phyloP scores from a whole-genome alignment of 23 tunicate genomes.

The Trididemnum nubilum region DNA sequence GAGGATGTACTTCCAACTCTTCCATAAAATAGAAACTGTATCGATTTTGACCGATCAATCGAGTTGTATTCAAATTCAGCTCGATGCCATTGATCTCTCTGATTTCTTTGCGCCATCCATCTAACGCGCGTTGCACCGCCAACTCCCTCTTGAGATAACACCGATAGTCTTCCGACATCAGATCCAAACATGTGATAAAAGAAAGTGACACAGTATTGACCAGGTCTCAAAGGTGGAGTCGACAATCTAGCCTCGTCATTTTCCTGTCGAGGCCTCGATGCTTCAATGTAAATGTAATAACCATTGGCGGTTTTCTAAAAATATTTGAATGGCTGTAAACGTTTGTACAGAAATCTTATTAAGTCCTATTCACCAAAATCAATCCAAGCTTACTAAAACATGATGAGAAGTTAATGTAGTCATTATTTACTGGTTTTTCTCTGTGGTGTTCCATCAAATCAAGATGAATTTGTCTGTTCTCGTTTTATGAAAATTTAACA shows the following conservation, averaged over 20 bases:
- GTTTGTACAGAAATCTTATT: no score
- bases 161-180: slow-evolving; percentile 41
- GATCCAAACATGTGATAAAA: slow-evolving; percentile 54
- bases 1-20: slow-evolving; percentile 19
- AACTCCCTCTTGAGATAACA: not conserved
- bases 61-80: slow-evolving; percentile 30
- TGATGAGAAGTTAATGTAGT: no score
- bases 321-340: no score
- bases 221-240: not conserved
- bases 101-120: slow-evolving; percentile 23
- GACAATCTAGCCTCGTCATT: not conserved
- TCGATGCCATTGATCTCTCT: slow-evolving; percentile 33
- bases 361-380: no score
- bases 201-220: slow-evolving; percentile 18
- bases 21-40: slow-evolving; percentile 21
- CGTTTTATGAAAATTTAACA: no score
- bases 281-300: not conserved
- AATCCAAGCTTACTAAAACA: no score
- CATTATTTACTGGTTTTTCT: no score
- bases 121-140: not conserved
- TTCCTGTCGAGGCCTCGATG: not conserved
- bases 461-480: no score
- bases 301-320: not conserved
- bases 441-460: no score
- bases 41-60: not conserved